Percentiles rank a stretch among this genome's conserved stretches.
These are phyloP conservation scores for Netelia fuscicornis DNA, from an alignment of 2,888 invertebrate species.

Conservation along the genomic window DNA sequence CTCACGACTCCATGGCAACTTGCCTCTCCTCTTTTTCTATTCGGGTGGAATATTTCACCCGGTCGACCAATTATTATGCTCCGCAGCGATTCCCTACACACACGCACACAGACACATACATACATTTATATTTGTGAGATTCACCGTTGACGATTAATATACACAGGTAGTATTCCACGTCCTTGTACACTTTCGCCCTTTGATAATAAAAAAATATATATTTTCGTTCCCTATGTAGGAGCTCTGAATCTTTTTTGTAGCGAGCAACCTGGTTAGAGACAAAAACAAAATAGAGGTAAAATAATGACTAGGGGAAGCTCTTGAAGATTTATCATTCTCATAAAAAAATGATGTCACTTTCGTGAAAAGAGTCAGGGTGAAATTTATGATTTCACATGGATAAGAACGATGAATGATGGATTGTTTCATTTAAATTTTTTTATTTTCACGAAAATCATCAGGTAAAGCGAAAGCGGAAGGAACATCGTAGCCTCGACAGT, in stretches of 20 bases:
- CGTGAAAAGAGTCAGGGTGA: neutral
- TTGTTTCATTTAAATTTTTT: neutral
- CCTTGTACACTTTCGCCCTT: no score
- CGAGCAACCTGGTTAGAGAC: no score
- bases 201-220: no score
- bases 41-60: neutral
- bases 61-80: neutral
- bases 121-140: no score
- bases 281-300: neutral
- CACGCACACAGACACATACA: no score
- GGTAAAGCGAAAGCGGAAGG: constrained; percentile 84
- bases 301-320: neutral
- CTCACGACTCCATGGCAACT: constrained; percentile 28
- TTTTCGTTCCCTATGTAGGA: no score
- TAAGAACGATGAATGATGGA: no score
- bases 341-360: no score
- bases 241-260: no score
- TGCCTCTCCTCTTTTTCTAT: neutral
- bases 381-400: no score
- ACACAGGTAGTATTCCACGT: no score
- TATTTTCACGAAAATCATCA: constrained; percentile 66
- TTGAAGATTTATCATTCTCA: constrained; percentile 1
- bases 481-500: constrained; percentile 83
- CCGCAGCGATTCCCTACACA: neutral
- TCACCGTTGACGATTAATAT: no score